Base-by-base conservation (phyloP, 1,140 invertebrate genomes). In the Drosophila kepulauana region DNA sequence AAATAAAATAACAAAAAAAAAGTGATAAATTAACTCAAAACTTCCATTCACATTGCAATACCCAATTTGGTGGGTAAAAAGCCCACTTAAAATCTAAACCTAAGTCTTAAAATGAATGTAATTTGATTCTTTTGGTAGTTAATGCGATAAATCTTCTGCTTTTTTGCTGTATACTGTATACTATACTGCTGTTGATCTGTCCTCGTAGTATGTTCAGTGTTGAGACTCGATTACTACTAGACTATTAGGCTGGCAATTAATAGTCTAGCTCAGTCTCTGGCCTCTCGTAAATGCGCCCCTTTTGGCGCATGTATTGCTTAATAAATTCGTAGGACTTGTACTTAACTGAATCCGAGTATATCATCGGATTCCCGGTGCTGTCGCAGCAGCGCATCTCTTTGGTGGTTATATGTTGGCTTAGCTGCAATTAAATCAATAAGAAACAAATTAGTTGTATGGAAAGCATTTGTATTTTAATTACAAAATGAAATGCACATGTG, bases 341-440 rank as follows among this genome's bases (percentile, higher is more conserved):
- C 78, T 97, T 97, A 0, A 99, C 98, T 72, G 97, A 98, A 64
- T 99, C 98, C 3, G 72, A 97, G 98, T 77, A 98, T 97, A 75
- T 97, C 95, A 35, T 99, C 92, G 78, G 98, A 96, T 78, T 70
- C 25, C 81, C 97, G 0, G 97, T 96, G 61, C 95, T 96, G 63
- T 96, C 95, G 85, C 98, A 98, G 87, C 99, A 98, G 88, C 98
- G 98, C 89, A 98, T 93, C 93, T 99, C 98, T 94, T 99, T 99
- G 51, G 97, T 95, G 94, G 99, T 96, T n/a, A 99, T 97, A 93
- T 98, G 98, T 93, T 99, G 98, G 1, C 98, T 99, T 20, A 99
- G 93, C 98, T 99, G 78, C 75, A 33, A 54, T 72, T 7, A 16
- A 33, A 52, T 71, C 3, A 20, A 56, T 45, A 2, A 35, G 30